phyloP scores from a whole-genome alignment of 2,888 invertebrate genomes.

The Gnatocerus cornutus region DNA sequence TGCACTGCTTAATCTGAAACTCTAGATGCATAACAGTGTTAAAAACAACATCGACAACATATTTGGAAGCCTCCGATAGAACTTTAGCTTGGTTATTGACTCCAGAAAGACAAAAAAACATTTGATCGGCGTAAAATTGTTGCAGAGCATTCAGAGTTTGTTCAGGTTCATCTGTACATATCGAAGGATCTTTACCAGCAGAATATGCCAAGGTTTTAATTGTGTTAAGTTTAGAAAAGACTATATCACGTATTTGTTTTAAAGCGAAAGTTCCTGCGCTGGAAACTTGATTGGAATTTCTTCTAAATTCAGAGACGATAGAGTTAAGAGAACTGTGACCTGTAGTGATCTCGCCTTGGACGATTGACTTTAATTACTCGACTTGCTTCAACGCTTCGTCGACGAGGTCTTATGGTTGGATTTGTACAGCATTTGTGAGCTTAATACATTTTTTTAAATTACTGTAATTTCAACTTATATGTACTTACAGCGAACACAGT shows the following conservation, averaged over 20 bases:
- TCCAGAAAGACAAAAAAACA: no score
- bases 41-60: slow-evolving; percentile 4
- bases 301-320: background rate
- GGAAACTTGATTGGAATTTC: background rate
- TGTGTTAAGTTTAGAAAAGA: background rate
- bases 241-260: slow-evolving; percentile 11
- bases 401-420: slow-evolving; percentile 1
- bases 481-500: background rate
- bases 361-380: background rate
- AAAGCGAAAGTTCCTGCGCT: slow-evolving; percentile 1
- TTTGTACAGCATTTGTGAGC: background rate
- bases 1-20: slow-evolving; percentile 10
- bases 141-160: slow-evolving; percentile 1
- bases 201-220: slow-evolving; percentile 20
- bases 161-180: slow-evolving; percentile 12
- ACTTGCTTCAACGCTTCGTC: slow-evolving; percentile 25
- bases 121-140: no score
- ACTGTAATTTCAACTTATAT: background rate
- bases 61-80: background rate
- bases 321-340: slow-evolving; percentile 7
- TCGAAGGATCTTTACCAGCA: slow-evolving; percentile 10
- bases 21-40: slow-evolving; percentile 17
- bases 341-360: slow-evolving; percentile 6
- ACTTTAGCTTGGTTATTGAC: no score
- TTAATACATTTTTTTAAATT: background rate